phyloP scores from a whole-genome alignment of 1,140 invertebrate species.

The Zaprionus tsacasi region DNA sequence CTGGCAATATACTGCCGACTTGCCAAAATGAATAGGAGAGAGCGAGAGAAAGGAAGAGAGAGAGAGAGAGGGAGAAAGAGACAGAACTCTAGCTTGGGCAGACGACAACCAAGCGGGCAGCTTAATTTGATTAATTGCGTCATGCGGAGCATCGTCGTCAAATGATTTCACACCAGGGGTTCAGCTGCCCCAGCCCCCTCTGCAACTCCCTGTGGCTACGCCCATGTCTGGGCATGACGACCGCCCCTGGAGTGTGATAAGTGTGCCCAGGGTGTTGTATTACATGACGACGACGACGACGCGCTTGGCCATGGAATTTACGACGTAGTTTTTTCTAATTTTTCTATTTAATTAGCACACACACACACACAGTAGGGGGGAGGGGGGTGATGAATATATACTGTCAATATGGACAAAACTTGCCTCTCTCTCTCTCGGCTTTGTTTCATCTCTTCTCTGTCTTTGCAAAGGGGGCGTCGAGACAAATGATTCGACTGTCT shows the following conservation, averaged over 20 bases:
- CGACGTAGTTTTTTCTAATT: conserved; percentile 78
- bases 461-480: conserved; percentile 38
- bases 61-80: no score
- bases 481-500: conserved; percentile 64
- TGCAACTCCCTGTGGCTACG: background rate
- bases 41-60: no score
- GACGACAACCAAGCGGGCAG: conserved; percentile 22
- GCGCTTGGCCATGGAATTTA: conserved; percentile 57
- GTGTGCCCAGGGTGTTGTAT: conserved; percentile 69
- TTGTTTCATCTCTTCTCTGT: background rate
- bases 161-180: conserved; percentile 72
- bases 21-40: conserved; percentile 3
- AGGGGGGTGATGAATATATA: conserved; percentile 27
- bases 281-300: conserved; percentile 65
- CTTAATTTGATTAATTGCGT: conserved; percentile 78
- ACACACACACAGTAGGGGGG: background rate
- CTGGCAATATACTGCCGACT: background rate
- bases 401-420: conserved; percentile 55
- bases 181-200: background rate
- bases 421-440: background rate
- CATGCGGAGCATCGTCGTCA: conserved; percentile 71
- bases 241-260: conserved; percentile 67
- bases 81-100: no score
- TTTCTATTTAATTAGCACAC: conserved; percentile 76
- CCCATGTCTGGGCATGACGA: conserved; percentile 26